Conservation (phyloP, 92 coral and sea anemone genomes). For the Phenganax stokvisi region DNA sequence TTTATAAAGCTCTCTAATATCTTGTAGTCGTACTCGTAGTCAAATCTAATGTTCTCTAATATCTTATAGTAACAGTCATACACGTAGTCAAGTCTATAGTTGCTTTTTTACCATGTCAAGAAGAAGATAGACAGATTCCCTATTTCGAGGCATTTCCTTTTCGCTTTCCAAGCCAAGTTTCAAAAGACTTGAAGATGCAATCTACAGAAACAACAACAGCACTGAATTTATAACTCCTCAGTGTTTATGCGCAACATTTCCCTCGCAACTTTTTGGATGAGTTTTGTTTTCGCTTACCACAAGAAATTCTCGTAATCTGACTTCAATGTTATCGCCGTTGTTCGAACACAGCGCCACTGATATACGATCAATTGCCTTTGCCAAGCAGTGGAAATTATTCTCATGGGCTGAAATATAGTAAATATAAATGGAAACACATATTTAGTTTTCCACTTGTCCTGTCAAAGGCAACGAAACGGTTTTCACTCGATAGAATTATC, state of each 20-base stretch:
- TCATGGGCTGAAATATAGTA: conserved; percentile 59
- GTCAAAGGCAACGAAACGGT: neutral
- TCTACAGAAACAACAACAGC: conserved; percentile 39
- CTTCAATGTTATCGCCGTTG: conserved; percentile 88
- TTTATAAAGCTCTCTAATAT: too few relatives aligned
- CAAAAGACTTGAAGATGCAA: conserved; percentile 92
- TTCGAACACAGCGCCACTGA: conserved; percentile 81
- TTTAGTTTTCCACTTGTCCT: neutral
- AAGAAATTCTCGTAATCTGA: conserved; percentile 81
- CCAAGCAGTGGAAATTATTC: conserved; percentile 93
- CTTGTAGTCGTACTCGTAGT: too few relatives aligned
- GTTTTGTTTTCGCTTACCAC: conserved; percentile 57
- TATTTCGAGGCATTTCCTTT: conserved; percentile 68
- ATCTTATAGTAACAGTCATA: neutral
- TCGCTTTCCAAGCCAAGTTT: conserved; percentile 95
- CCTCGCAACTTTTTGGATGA: neutral
- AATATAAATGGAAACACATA: neutral
- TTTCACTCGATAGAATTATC: neutral
- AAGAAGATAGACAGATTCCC: conserved; percentile 93
- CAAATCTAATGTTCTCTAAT: too few relatives aligned
- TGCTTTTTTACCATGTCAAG: conserved; percentile 67
- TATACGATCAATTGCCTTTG: conserved; percentile 64
- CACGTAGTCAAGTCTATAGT: too few relatives aligned
- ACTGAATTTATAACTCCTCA: neutral
- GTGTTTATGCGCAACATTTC: neutral